These are phyloP conservation scores for Patagioenas fasciata DNA, from an alignment of 2,113 vertebrate genomes.

Conservation along the genomic window DNA sequence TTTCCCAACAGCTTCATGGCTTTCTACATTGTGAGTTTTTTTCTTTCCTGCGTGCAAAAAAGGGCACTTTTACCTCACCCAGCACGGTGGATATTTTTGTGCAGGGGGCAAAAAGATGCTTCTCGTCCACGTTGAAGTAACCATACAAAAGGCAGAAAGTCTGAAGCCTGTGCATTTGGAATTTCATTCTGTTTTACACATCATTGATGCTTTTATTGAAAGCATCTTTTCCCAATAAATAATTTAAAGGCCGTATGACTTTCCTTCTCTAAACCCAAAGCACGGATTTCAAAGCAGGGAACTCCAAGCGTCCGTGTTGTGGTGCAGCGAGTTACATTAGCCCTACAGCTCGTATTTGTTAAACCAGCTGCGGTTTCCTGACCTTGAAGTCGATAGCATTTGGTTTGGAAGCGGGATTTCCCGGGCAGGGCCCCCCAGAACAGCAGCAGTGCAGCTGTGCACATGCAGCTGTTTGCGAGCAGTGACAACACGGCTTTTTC, in stretches of 20 bases:
- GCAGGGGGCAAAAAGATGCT: background rate
- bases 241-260: background rate
- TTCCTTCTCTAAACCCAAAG: background rate
- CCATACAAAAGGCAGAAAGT: background rate
- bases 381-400: background rate
- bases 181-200: background rate
- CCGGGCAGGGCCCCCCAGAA: background rate
- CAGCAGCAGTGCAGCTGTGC: background rate
- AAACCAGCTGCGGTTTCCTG: background rate
- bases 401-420: background rate
- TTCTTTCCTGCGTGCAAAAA: background rate
- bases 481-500: too few relatives aligned
- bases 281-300: background rate
- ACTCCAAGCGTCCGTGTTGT: background rate
- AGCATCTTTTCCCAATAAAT: background rate
- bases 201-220: background rate
- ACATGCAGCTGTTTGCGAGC: too few relatives aligned
- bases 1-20: background rate
- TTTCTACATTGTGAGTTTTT: background rate
- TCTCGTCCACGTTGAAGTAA: background rate
- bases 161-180: background rate
- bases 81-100: background rate
- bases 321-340: background rate
- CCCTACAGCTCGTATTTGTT: background rate
- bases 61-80: background rate